Percentiles rank a stretch among this genome's conserved stretches.
Evolutionary conservation across 2,113 vertebrate genomes (phyloP).

Genomic region (Oreochromis aureus): DNA sequence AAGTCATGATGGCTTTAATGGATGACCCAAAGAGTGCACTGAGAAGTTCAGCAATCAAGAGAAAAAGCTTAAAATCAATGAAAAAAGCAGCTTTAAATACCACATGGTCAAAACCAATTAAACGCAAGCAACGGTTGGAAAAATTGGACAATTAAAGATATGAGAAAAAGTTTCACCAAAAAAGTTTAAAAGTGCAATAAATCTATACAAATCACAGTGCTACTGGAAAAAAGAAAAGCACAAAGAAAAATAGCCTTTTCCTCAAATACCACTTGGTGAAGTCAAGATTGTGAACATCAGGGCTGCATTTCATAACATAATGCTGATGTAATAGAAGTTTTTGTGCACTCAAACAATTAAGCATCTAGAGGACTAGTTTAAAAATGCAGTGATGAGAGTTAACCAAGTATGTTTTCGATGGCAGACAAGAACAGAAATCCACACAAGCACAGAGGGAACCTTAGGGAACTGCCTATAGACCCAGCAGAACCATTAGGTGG

Average conservation of each 20-base stretch:
- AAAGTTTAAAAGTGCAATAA: not conserved
- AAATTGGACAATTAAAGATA: not conserved
- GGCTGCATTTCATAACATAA: not conserved
- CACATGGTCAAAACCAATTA: not conserved
- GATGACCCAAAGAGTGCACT: not conserved
- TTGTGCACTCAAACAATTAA: not conserved
- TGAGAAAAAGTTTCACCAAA: not conserved
- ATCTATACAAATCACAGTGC: not conserved
- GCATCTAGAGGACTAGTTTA: not conserved
- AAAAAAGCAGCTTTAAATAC: not conserved
- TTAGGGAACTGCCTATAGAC: accelerated
- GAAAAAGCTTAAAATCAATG: not conserved
- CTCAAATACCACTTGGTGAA: not conserved
- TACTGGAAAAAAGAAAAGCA: not conserved
- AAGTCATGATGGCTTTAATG: not conserved
- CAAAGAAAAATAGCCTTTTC: not conserved
- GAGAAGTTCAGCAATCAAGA: not conserved
- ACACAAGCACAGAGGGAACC: not conserved
- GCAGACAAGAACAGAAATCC: not conserved
- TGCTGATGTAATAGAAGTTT: not conserved
- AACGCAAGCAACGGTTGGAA: not conserved
- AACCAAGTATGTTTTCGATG: not conserved
- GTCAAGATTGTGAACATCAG: not conserved
- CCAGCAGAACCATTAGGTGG: not conserved
- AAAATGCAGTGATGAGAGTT: not conserved